Base-by-base conservation (phyloP, 2,888 invertebrate species). In the Psococerastis gibbosa region DNA sequence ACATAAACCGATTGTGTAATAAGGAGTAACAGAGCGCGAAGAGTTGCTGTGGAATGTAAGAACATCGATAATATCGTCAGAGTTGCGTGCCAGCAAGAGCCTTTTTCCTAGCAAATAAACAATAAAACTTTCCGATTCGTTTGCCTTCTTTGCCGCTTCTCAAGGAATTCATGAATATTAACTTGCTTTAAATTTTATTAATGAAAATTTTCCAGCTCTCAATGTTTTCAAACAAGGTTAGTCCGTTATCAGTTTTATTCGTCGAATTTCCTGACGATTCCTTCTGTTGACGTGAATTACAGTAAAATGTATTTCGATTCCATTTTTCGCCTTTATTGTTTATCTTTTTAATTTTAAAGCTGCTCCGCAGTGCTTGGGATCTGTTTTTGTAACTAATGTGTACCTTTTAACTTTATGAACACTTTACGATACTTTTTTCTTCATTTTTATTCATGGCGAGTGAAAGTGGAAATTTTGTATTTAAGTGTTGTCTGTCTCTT, bases 131-230 rank as follows among this genome's bases (percentile, higher is more conserved):
- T 38, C 38, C 38, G 38, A 38, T 38, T 38, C 38, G 38, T 38
- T 38, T 38, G 38, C 38, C 22, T 38, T 38, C 38, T 38, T 38
- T 22, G 22, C 38, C 38, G 38, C 38, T 38, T 20, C 20, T 22
- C 17, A 16, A 18, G 38, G 38, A 38, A 38, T 38, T 38, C 38
- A 38, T 38, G 38, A 38, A 38, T 38, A 38, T 38, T 38, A 38
- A 38, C 38, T 20, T 38, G 17, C 20, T 38, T 38, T 38, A 38
- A 38, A 38, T 38, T 38, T 38, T 20, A 38, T 38, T 38, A 38
- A 38, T 38, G 38, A 38, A 38, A 38, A 38, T 20, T 38, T 38
- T 38, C 22, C 38, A 38, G 38, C 38, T 38, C 22, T 38, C 18
- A 22, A 11, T 27, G 27, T 27, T 27, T 27, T 27, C 11, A 6